A percentile compares a stretch with the other conserved stretches of the same genome.
These are phyloP conservation scores for Typhlichthys subterraneus DNA, from an alignment of 2,797 vertebrate genomes.

Conservation along the genomic window DNA sequence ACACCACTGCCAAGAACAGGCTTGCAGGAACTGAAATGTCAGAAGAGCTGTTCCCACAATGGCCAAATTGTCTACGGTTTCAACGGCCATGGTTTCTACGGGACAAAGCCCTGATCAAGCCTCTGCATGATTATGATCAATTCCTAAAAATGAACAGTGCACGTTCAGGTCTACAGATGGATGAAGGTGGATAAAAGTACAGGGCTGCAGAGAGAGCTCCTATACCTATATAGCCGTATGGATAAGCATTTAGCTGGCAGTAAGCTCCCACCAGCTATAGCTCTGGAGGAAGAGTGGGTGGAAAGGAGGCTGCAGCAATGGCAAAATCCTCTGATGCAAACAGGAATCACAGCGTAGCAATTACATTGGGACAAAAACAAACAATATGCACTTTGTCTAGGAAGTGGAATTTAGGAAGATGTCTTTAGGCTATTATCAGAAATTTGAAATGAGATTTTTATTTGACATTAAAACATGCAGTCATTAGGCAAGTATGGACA, in stretches of 20 bases:
- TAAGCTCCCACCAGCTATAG: constrained; percentile 43
- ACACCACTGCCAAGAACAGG: not conserved
- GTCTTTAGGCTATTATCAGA: constrained; percentile 36
- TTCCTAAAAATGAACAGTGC: constrained; percentile 43
- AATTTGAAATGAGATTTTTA: constrained; percentile 10
- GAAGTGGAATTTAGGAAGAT: constrained; percentile 18
- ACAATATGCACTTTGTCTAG: constrained; percentile 25
- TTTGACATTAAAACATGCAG: not conserved
- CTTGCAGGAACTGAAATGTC: not conserved
- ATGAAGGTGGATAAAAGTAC: constrained; percentile 59
- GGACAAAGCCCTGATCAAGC: not conserved
- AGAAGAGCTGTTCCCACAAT: constrained; percentile 8
- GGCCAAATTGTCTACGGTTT: not conserved
- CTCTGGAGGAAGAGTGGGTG: constrained; percentile 63
- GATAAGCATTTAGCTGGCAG: constrained; percentile 68
- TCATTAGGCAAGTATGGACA: too few species aligned
- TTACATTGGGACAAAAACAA: constrained; percentile 30
- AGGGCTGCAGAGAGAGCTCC: constrained; percentile 55
- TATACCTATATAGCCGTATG: constrained; percentile 59
- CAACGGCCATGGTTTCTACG: too few species aligned
- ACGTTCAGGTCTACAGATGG: constrained; percentile 45
- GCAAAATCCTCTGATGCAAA: constrained; percentile 48
- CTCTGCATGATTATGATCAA: constrained; percentile 7
- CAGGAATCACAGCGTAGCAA: constrained; percentile 45
- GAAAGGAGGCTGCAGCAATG: constrained; percentile 55